These are phyloP conservation scores for Hemistola chrysoprasaria DNA, from an alignment of 2,888 invertebrate species.

Conservation along the genomic window DNA sequence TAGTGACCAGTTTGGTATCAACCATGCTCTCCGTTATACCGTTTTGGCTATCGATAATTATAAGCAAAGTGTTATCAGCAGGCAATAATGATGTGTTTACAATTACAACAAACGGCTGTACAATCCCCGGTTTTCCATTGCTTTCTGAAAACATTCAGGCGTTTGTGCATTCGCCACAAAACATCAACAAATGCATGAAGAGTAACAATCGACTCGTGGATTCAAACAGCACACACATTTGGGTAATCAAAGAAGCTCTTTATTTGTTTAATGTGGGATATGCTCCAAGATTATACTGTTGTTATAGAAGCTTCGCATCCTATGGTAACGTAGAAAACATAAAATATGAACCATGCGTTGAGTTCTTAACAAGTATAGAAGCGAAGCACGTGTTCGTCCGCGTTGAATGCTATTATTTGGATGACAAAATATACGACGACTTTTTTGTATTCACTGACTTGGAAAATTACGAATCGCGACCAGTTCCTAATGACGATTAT, in stretches of 20 bases:
- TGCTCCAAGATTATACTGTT: constrained; percentile 34
- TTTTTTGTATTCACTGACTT: constrained; percentile 33
- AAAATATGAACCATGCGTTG: constrained; percentile 32
- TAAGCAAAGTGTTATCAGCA: constrained; percentile 8
- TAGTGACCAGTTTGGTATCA: too few relatives aligned
- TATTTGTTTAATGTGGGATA: constrained; percentile 22
- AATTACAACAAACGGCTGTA: constrained; percentile 40
- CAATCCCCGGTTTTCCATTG: constrained; percentile 32
- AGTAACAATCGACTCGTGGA: constrained; percentile 24
- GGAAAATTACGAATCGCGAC: not conserved
- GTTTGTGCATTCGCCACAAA: constrained; percentile 18
- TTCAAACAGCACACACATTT: constrained; percentile 38
- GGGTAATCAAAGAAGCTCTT: constrained; percentile 32
- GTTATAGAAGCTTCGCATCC: constrained; percentile 35
- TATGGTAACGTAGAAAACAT: constrained; percentile 23
- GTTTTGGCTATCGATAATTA: constrained; percentile 3
- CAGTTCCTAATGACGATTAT: constrained; percentile 36
- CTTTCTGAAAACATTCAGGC: constrained; percentile 26
- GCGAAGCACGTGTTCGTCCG: constrained; percentile 37
- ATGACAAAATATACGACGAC: constrained; percentile 34
- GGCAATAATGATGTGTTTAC: constrained; percentile 25
- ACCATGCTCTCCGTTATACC: too few relatives aligned
- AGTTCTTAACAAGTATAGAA: constrained; percentile 31
- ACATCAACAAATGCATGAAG: constrained; percentile 24
- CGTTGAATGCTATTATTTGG: constrained; percentile 84